Base-by-base conservation (phyloP, 2,888 invertebrate genomes). In the Hermaeophaga mercurialis region DNA sequence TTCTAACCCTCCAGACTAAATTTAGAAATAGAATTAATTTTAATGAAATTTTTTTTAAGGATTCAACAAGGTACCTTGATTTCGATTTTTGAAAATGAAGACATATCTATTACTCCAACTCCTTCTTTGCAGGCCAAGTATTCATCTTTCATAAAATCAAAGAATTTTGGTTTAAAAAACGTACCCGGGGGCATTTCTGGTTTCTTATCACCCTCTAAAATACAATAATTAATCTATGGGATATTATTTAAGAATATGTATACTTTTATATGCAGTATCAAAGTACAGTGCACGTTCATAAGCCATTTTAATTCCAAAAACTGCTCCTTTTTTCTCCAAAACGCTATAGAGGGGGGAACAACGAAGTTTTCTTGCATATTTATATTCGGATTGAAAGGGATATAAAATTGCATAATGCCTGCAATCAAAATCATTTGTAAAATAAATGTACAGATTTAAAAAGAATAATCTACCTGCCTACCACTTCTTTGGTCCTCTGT, bases 31-130 rank as follows among this genome's bases (percentile, higher is more conserved):
- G 9, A 14, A 9, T n/a, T 8, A 38, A 38, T 18, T 19, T 12
- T 11, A 19, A 11, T 39, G 11, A 28, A 3, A 44, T 11, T 2
- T 26, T 12, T 15, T 12, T 15, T 45, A 45, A 7, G n/a, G 11
- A 17, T 17, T n/a, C n/a, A n/a, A n/a, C n/a, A n/a, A n/a, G n/a
- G 74, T 75, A 88, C 88, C 77, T 83, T 84, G 45, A 90, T 82
- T 77, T 88, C 85, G 67, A 88, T 86, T 77, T 90, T 90, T 8
- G 87, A 85, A 77, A 89, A 89, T 3, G 88, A 88, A 33, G 88
- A 88, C 86, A 90, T 88, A 70, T 90, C 90, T 61, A 90, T 87
- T 48, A 90, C 81, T 47, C 88, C 88, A 36, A 90, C 89, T n/a
- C 87, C 84, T 76, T 89, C 87, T 47, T 86, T 77, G 70, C 89